Evolutionary conservation across 35 echinoderm and acorn worm genomes (phyloP).

Genomic region (Anneissia japonica): DNA sequence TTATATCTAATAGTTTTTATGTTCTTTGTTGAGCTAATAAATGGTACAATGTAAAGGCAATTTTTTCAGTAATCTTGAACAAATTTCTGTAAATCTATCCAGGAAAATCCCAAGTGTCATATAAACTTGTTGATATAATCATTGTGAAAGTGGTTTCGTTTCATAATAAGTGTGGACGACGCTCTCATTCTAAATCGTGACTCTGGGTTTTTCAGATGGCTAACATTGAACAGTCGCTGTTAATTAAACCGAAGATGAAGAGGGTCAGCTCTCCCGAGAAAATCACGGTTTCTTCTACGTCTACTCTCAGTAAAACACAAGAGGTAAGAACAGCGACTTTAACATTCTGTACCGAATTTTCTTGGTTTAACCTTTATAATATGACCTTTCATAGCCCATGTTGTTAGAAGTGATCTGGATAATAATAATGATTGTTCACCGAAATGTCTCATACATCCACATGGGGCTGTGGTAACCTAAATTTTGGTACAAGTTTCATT

Average conservation of each 20-base stretch:
- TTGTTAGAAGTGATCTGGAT: no score
- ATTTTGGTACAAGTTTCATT: not conserved
- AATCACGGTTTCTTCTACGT: not conserved
- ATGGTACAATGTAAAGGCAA: no score
- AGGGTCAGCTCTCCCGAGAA: constrained; percentile 2
- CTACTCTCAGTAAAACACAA: not conserved
- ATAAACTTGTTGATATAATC: no score
- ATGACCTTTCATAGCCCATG: not conserved
- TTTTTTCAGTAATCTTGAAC: no score
- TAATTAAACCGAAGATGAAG: constrained; percentile 17
- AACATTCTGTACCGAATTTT: not conserved
- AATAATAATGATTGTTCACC: not conserved
- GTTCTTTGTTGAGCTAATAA: no score
- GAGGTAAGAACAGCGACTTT: not conserved
- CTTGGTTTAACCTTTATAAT: not conserved
- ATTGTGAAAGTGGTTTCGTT: no score
- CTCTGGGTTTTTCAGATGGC: constrained; percentile 46
- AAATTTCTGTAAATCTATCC: no score
- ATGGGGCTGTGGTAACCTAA: not conserved
- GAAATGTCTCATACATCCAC: not conserved
- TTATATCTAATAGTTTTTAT: no score
- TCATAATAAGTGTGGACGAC: no score
- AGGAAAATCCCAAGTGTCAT: no score
- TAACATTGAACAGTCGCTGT: constrained; percentile 63
- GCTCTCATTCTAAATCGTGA: no score